Evolutionary conservation across 2,888 invertebrate genomes (phyloP).

Genomic region (Cataglyphis rosenhaueri): DNA sequence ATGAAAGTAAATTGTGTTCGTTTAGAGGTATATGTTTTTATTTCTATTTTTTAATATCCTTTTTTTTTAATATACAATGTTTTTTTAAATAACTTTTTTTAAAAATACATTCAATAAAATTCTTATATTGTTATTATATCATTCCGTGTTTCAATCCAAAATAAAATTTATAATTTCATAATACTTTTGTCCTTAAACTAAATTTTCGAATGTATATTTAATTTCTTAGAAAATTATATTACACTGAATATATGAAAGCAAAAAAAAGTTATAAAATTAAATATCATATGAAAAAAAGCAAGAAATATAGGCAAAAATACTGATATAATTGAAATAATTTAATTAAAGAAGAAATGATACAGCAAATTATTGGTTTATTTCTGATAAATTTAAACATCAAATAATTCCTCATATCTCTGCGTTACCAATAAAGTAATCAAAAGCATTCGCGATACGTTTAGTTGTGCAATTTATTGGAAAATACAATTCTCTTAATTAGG

Average conservation of each 20-base stretch:
- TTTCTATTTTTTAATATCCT: conserved; percentile 19
- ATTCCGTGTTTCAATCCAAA: background rate
- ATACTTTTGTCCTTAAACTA: background rate
- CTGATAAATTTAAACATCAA: conserved; percentile 6
- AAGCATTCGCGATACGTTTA: conserved; percentile 58
- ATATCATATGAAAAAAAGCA: background rate
- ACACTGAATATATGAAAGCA: background rate
- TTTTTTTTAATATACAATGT: background rate
- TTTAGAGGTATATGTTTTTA: background rate
- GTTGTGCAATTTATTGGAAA: conserved; percentile 60
- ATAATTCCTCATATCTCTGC: background rate
- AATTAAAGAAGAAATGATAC: background rate
- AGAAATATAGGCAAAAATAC: background rate
- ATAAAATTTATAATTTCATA: conserved; percentile 9
- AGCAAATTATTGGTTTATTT: background rate
- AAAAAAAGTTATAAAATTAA: background rate
- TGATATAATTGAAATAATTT: background rate
- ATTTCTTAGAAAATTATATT: background rate
- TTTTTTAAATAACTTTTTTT: background rate
- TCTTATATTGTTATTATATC: background rate
- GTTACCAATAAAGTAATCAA: conserved; percentile 62
- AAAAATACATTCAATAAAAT: background rate
- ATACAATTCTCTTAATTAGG: conserved; percentile 53
- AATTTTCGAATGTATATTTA: background rate
- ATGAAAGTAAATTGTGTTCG: background rate